Conservation (phyloP, 1,140 invertebrate species). For the Diprion similis region DNA sequence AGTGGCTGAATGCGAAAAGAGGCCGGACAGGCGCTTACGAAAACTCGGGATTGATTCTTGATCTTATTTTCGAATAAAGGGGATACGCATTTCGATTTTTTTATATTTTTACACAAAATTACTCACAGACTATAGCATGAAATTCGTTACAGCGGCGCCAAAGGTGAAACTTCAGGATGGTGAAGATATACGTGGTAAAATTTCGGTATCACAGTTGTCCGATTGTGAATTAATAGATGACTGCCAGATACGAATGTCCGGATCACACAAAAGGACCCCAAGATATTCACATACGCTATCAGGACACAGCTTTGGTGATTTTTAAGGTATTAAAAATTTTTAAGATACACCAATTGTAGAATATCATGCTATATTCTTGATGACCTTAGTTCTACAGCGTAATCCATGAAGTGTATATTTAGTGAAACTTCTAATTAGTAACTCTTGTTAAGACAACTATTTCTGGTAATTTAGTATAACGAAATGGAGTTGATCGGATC, state of each 20-base stretch:
- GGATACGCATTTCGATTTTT: neutral
- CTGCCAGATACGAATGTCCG: slow-evolving; percentile 44
- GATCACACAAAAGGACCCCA: slow-evolving; percentile 41
- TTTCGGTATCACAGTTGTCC: neutral
- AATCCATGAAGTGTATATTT: no score
- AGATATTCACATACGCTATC: slow-evolving; percentile 50
- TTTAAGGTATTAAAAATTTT: slow-evolving; percentile 25
- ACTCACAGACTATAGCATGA: neutral
- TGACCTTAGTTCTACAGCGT: no score
- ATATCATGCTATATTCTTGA: no score
- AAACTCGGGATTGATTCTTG: no score
- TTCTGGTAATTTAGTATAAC: no score
- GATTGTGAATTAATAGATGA: slow-evolving; percentile 42
- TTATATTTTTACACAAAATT: neutral
- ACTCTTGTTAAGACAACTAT: no score
- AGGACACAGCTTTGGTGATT: slow-evolving; percentile 52
- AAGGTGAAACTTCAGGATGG: neutral
- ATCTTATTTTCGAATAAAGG: neutral
- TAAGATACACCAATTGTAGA: slow-evolving; percentile 23
- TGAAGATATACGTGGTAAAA: neutral
- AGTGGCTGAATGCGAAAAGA: neutral
- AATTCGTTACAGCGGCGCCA: neutral
- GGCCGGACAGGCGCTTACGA: neutral
- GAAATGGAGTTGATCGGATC: neutral
- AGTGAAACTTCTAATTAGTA: no score